These are phyloP conservation scores for Odontamblyopus lacepedii DNA, from an alignment of 2,797 vertebrate genomes.

Conservation along the genomic window DNA sequence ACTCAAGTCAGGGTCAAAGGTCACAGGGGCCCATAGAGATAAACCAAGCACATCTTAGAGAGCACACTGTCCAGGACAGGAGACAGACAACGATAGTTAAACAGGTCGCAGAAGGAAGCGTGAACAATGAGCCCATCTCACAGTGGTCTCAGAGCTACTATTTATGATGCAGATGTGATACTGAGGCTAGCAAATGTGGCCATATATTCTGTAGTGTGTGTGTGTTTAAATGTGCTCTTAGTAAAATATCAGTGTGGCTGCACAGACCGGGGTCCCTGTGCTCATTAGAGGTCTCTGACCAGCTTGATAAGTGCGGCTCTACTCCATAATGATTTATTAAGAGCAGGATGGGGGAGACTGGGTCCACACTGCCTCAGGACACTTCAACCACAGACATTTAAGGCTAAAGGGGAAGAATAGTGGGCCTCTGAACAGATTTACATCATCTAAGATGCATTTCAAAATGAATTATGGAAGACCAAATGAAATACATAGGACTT, in stretches of 20 bases:
- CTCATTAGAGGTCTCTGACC: conserved; percentile 79
- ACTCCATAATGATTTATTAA: conserved; percentile 82
- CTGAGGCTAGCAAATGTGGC: conserved; percentile 50
- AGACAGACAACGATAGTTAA: conserved; percentile 34
- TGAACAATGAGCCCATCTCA: conserved; percentile 31
- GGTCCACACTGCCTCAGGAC: conserved; percentile 79
- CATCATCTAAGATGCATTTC: conserved; percentile 79
- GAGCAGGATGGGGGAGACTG: conserved; percentile 59
- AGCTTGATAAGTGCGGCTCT: conserved; percentile 75
- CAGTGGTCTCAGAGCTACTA: conserved; percentile 35
- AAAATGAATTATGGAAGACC: conserved; percentile 81
- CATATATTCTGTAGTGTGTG: conserved; percentile 63
- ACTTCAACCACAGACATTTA: conserved; percentile 77
- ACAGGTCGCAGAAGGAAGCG: conserved; percentile 30
- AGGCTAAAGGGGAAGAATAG: conserved; percentile 75
- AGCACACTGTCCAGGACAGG: conserved; percentile 36
- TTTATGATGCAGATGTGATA: conserved; percentile 67
- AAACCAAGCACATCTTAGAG: conserved; percentile 56
- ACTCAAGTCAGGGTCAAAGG: conserved; percentile 59
- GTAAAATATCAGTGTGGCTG: conserved; percentile 81
- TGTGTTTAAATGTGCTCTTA: conserved; percentile 78
- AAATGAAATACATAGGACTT: conserved; percentile 80
- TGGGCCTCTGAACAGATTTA: conserved; percentile 77
- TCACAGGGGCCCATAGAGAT: conserved; percentile 56
- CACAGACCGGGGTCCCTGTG: conserved; percentile 59